Conservation (phyloP, 2,113 vertebrate genomes). For the Pholis gunnellus region DNA sequence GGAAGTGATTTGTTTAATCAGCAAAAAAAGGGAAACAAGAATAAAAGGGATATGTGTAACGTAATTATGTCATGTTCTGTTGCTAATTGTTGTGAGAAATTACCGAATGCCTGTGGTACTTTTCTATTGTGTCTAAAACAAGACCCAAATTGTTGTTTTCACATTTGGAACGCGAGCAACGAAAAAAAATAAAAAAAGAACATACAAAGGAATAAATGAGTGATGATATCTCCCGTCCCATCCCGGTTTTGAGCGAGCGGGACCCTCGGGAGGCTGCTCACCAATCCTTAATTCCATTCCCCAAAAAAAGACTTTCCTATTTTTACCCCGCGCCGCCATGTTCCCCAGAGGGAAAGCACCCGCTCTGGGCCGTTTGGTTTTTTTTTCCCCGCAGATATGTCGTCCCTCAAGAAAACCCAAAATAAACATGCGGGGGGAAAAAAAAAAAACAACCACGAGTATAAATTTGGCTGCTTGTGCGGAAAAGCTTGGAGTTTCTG, state of each 20-base stretch:
- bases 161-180: conserved; percentile 28
- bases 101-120: conserved; percentile 27
- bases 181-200: conserved; percentile 4
- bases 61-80: conserved; percentile 41
- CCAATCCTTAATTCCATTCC: conserved; percentile 68
- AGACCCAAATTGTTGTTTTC: conserved; percentile 64
- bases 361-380: conserved; percentile 71
- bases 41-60: neutral
- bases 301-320: conserved; percentile 79
- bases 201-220: conserved; percentile 59
- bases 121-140: conserved; percentile 58
- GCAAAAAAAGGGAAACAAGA: neutral
- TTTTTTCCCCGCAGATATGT: conserved; percentile 79
- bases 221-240: conserved; percentile 50
- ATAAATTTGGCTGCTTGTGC: conserved; percentile 81
- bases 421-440: conserved; percentile 78
- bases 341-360: conserved; percentile 83
- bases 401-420: conserved; percentile 81
- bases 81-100: conserved; percentile 57
- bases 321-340: conserved; percentile 72
- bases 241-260: conserved; percentile 37
- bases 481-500: conserved; percentile 79
- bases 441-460: conserved; percentile 73
- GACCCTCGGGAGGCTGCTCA: conserved; percentile 68
- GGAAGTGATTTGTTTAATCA: conserved; percentile 40